Base-by-base conservation (phyloP, 2,888 invertebrate species). In the Isoperla grammatica region DNA sequence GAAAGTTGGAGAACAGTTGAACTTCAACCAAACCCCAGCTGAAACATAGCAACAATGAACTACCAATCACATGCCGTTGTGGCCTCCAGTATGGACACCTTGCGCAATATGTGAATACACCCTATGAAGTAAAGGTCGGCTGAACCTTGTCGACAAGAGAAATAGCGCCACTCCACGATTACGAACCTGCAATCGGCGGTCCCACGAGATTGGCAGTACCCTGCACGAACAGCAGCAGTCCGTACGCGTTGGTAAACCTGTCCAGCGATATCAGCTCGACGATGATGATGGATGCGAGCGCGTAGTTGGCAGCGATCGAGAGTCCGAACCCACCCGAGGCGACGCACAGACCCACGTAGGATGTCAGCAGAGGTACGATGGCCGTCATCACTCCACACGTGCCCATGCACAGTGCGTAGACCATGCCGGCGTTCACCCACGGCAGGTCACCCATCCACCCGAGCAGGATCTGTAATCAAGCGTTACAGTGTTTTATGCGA, bases 241-340 rank as follows among this genome's bases (percentile, higher is more conserved):
- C 95, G 71, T 95, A 95, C 3, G 94, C 94, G 71, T 88, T 91
- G 49, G 94, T 92, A 72, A 96, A 93, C 69, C 89, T 82, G 73
- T 93, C 92, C 66, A 95, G 74, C n/a, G 91, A 88, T 65, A 95
- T 89, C 66, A 93, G 81, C 71, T 95, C 88, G 60, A 95, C 92
- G 60, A 95, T 80, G 65, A 95, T 92, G 69, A 94, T 91, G 70
- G 90, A 90, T 19, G 94, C 92, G 42, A 95, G 81, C 2, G 92
- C 87, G 77, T 94, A 95, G 77, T 95, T 95, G 61, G 93, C 94
- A 22, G 93, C 91, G 68, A 95, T 91, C 74, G 89, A 87, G 65
- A 93, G 84, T 1, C 95, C 95, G 77, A 92, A 95, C 23, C 85
- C 81, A n/a, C 88, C 90, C 20, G 88, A 79, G 0, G 85, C 78